Evolutionary conservation across 2,888 invertebrate species (phyloP).

Genomic region (Sinohyriopsis cumingii): DNA sequence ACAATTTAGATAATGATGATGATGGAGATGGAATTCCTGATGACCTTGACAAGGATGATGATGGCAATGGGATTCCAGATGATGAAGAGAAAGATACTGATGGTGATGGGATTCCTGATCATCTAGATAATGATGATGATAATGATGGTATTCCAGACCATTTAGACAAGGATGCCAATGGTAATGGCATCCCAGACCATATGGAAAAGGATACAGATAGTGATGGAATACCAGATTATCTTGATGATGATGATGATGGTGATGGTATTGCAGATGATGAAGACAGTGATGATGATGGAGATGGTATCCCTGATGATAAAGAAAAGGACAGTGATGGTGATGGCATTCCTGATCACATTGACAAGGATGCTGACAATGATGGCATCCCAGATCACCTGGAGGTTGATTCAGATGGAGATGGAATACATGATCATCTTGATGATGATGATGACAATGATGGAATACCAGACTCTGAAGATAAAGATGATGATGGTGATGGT

Average conservation of each 20-base stretch:
- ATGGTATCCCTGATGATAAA: slow-evolving; percentile 48
- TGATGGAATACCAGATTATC: slow-evolving; percentile 59
- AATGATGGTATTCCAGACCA: slow-evolving; percentile 63
- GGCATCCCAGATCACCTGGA: slow-evolving; percentile 56
- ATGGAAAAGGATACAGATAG: slow-evolving; percentile 58
- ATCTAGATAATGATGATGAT: slow-evolving; percentile 50
- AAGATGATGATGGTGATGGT: slow-evolving; percentile 61
- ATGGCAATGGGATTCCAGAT: slow-evolving; percentile 60
- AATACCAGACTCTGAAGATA: slow-evolving; percentile 57
- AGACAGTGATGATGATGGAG: slow-evolving; percentile 40
- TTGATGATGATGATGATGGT: slow-evolving; percentile 54
- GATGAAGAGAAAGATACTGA: slow-evolving; percentile 39
- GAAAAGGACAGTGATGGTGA: slow-evolving; percentile 53
- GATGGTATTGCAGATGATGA: slow-evolving; percentile 54
- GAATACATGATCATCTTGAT: slow-evolving; percentile 48
- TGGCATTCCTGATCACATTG: slow-evolving; percentile 58
- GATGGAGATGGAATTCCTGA: slow-evolving; percentile 63
- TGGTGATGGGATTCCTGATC: slow-evolving; percentile 56
- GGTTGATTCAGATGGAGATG: slow-evolving; percentile 50
- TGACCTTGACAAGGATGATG: slow-evolving; percentile 49
- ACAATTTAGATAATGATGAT: slow-evolving; percentile 38
- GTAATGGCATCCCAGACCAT: slow-evolving; percentile 47
- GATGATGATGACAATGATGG: slow-evolving; percentile 61
- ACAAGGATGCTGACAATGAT: slow-evolving; percentile 58
- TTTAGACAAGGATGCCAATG: slow-evolving; percentile 54